phyloP scores from a whole-genome alignment of 2,888 invertebrate species.

The Tetragnatha montana region DNA sequence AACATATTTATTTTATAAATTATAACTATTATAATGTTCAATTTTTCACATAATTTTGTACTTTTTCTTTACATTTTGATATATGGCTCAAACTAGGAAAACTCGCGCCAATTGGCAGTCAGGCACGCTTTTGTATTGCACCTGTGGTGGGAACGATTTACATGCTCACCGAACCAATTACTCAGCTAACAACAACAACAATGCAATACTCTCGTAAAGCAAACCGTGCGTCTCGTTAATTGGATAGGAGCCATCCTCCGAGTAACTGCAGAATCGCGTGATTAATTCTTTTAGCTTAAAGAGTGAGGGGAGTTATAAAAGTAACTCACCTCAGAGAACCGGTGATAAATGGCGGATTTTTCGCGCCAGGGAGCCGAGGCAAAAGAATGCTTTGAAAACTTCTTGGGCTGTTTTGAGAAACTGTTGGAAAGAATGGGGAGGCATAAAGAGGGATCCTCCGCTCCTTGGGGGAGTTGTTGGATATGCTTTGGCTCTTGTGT shows the following conservation, averaged over 20 bases:
- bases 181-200: neutral
- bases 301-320: neutral
- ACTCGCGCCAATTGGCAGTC: too few species aligned
- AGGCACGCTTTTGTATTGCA: too few species aligned
- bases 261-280: slow-evolving; percentile 13
- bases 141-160: too few species aligned
- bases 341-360: neutral
- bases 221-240: slow-evolving; percentile 17
- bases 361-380: neutral
- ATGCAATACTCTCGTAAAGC: neutral
- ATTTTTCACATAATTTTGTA: too few species aligned
- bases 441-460: neutral
- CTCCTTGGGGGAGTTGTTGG: neutral
- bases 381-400: neutral
- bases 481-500: neutral
- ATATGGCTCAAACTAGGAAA: too few species aligned
- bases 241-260: slow-evolving; percentile 37
- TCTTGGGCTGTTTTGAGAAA: neutral
- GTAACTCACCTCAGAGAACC: neutral
- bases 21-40: too few species aligned
- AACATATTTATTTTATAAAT: too few species aligned
- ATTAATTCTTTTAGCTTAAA: slow-evolving; percentile 36
- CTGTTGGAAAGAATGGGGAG: neutral
- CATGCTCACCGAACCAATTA: too few species aligned
- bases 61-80: too few species aligned